phyloP scores from a whole-genome alignment of 30 jellyfish, hydroid and myxozoan genomes.

The Aurelia coerulea region DNA sequence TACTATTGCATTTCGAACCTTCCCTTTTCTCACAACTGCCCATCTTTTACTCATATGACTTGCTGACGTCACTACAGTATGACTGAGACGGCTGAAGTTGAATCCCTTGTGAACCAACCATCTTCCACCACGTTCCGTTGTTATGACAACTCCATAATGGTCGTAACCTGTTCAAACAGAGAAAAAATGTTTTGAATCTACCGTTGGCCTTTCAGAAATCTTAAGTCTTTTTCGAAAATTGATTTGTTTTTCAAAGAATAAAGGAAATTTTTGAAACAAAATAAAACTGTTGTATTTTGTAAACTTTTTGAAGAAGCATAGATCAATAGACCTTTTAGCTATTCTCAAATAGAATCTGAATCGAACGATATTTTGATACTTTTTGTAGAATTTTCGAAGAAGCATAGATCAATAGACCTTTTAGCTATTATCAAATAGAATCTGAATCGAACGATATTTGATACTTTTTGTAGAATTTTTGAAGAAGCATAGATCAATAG shows the following conservation, averaged over 20 bases:
- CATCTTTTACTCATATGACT: constrained; percentile 57
- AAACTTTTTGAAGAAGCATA: background rate
- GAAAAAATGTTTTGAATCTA: background rate
- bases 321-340: background rate
- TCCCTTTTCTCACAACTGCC: constrained; percentile 6
- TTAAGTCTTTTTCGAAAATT: background rate
- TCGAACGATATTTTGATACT: too few relatives aligned
- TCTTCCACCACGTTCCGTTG: constrained; percentile 43
- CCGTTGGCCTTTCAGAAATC: too few relatives aligned
- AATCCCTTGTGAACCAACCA: constrained; percentile 70
- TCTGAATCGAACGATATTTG: too few relatives aligned
- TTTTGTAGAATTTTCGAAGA: too few relatives aligned
- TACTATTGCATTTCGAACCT: constrained; percentile 26
- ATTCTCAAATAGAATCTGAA: background rate
- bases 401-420: too few relatives aligned
- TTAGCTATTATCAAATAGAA: too few relatives aligned
- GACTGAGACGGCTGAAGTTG: constrained; percentile 26
- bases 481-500: too few relatives aligned
- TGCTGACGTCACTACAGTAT: constrained; percentile 40
- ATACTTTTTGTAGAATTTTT: too few relatives aligned
- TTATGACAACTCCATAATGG: constrained; percentile 66
- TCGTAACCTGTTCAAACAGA: constrained; percentile 33
- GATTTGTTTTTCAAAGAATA: background rate
- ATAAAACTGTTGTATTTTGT: background rate
- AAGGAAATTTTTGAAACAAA: background rate